Percentiles rank a stretch among this genome's conserved stretches.
Evolutionary conservation across 2,888 invertebrate genomes (phyloP).

Genomic region (Polydesmus complanatus): DNA sequence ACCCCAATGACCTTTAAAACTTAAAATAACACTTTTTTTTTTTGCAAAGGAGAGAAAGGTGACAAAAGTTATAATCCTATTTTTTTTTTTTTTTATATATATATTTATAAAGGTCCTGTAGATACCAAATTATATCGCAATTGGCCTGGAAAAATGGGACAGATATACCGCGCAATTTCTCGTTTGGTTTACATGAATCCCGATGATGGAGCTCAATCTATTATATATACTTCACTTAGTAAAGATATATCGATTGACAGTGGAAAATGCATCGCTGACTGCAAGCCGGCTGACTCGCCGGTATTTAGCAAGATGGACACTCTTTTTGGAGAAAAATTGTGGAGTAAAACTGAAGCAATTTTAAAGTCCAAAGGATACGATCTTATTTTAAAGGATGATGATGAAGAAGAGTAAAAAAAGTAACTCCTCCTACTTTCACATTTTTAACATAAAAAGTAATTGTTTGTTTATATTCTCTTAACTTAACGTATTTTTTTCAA

Average conservation of each 20-base stretch:
- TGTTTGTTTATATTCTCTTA: too few relatives aligned
- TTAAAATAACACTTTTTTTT: neutral
- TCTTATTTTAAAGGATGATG: constrained; percentile 17
- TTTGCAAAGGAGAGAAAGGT: too few relatives aligned
- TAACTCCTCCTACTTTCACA: neutral
- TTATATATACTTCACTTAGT: constrained; percentile 15
- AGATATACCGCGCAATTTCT: constrained; percentile 15
- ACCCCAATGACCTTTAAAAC: neutral
- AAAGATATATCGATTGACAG: constrained; percentile 13
- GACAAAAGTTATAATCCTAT: too few relatives aligned
- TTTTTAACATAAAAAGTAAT: too few relatives aligned
- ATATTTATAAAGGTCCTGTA: constrained; percentile 12
- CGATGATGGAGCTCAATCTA: constrained; percentile 20
- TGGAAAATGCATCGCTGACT: constrained; percentile 17
- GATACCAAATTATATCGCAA: constrained; percentile 17
- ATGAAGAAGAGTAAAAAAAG: constrained; percentile 3
- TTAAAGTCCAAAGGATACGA: constrained; percentile 17
- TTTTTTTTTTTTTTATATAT: neutral
- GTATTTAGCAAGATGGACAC: constrained; percentile 13
- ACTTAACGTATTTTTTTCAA: too few relatives aligned
- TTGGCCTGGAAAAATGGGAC: constrained; percentile 17
- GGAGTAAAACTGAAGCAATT: constrained; percentile 16
- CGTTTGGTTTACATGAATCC: constrained; percentile 18
- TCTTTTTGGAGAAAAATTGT: constrained; percentile 14
- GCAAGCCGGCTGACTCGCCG: constrained; percentile 8